phyloP scores from a whole-genome alignment of 2,797 vertebrate genomes.

The Mormyrus proboscirostris region DNA sequence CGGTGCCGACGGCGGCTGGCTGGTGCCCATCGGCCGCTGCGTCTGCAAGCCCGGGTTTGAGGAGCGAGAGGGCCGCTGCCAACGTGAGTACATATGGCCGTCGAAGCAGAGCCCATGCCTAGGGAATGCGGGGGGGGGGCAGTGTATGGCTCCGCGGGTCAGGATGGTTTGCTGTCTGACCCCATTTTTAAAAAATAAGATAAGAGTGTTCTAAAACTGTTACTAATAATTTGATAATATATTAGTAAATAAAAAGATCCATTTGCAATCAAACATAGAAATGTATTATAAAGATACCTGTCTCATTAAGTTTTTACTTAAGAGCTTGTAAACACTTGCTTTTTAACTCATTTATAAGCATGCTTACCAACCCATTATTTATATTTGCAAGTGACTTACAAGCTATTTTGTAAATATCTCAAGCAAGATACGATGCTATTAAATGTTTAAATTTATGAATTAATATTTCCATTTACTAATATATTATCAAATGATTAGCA shows the following conservation, averaged over 20 bases:
- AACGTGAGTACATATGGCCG: conserved; percentile 57
- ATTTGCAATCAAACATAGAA: not conserved
- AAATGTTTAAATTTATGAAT: not conserved
- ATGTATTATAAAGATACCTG: not conserved
- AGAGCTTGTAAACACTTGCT: not conserved
- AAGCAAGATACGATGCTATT: not conserved
- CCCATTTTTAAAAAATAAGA: not conserved
- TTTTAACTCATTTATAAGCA: not conserved
- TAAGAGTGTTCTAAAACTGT: not conserved
- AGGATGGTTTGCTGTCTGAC: not conserved
- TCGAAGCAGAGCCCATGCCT: not conserved
- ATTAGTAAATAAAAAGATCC: not conserved
- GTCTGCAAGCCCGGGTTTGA: conserved; percentile 73
- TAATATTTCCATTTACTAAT: not conserved
- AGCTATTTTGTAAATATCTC: not conserved
- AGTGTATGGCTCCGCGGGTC: not conserved
- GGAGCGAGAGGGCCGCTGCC: conserved; percentile 69
- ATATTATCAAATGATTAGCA: not conserved
- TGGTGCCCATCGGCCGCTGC: conserved; percentile 75
- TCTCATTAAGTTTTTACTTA: not conserved
- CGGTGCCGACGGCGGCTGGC: conserved; percentile 76
- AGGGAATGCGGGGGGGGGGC: not conserved
- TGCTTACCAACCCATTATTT: not conserved
- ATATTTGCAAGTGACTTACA: not conserved
- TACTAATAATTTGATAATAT: not conserved